Conservation (phyloP, 1,140 invertebrate species). For the Euglossa dilemma region DNA sequence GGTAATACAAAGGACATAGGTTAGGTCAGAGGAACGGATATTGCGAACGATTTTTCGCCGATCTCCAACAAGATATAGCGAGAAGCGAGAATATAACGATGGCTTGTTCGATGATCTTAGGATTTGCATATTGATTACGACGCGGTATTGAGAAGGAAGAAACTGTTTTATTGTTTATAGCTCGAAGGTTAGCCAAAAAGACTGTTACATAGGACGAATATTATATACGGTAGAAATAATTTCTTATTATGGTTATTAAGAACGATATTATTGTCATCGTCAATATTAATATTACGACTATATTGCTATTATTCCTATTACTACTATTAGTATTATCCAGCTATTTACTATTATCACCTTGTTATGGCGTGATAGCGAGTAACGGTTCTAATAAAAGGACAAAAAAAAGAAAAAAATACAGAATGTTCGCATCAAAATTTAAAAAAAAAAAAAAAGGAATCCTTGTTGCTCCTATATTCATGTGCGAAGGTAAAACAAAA, state of each 20-base stretch:
- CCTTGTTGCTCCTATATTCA: slow-evolving; percentile 38
- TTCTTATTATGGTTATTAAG: slow-evolving; percentile 73
- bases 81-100: background rate
- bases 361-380: slow-evolving; percentile 57
- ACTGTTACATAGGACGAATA: slow-evolving; percentile 79
- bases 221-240: slow-evolving; percentile 72
- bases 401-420: slow-evolving; percentile 22
- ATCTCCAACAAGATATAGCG: background rate
- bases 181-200: slow-evolving; percentile 79
- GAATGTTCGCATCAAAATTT: slow-evolving; percentile 1
- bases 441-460: slow-evolving; percentile 35
- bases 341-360: slow-evolving; percentile 62
- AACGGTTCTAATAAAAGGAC: slow-evolving; percentile 26
- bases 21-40: background rate
- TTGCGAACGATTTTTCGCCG: background rate
- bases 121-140: background rate
- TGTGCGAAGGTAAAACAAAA: background rate
- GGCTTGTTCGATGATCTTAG: background rate
- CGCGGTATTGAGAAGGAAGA: slow-evolving; percentile 35
- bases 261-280: slow-evolving; percentile 70
- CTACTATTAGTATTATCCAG: slow-evolving; percentile 69
- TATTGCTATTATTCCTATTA: slow-evolving; percentile 52
- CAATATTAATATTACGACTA: slow-evolving; percentile 59
- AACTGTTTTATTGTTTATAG: slow-evolving; percentile 78
- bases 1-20: background rate